Conservation (phyloP, 2,888 invertebrate genomes). For the Ochropacha duplaris region DNA sequence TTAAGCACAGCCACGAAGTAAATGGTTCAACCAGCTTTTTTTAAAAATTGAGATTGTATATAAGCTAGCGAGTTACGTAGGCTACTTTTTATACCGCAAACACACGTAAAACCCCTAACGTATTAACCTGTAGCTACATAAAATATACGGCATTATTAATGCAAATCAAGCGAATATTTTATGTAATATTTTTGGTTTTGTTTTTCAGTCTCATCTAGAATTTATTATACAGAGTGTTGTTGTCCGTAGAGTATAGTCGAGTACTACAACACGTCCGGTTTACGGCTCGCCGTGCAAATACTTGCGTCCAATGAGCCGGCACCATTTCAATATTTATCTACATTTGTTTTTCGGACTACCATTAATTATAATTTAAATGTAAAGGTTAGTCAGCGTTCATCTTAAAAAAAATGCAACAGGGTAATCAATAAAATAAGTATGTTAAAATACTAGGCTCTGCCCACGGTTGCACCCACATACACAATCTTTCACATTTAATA, state of each 20-base stretch:
- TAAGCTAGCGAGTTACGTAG: too few species aligned
- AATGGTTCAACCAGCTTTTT: too few species aligned
- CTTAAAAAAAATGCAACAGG: neutral
- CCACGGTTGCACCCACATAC: too few species aligned
- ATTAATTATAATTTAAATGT: neutral
- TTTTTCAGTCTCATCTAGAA: neutral
- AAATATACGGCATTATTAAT: too few species aligned
- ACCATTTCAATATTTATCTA: slow-evolving; percentile 32
- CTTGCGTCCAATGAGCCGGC: slow-evolving; percentile 28
- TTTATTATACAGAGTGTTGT: neutral
- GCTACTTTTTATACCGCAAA: too few species aligned
- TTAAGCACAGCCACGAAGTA: too few species aligned
- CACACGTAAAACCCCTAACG: too few species aligned
- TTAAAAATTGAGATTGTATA: too few species aligned
- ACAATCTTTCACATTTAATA: too few species aligned
- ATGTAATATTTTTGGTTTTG: neutral
- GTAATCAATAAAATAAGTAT: neutral
- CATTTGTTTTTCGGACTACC: slow-evolving; percentile 9
- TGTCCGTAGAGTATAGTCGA: neutral
- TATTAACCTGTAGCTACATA: too few species aligned
- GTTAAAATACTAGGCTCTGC: too few species aligned
- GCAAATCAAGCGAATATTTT: too few species aligned
- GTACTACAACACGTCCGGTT: neutral
- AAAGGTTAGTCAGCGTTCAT: neutral
- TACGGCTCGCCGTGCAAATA: slow-evolving; percentile 19